These are phyloP conservation scores for Apamea anceps DNA, from an alignment of 2,888 invertebrate species.

Conservation along the genomic window DNA sequence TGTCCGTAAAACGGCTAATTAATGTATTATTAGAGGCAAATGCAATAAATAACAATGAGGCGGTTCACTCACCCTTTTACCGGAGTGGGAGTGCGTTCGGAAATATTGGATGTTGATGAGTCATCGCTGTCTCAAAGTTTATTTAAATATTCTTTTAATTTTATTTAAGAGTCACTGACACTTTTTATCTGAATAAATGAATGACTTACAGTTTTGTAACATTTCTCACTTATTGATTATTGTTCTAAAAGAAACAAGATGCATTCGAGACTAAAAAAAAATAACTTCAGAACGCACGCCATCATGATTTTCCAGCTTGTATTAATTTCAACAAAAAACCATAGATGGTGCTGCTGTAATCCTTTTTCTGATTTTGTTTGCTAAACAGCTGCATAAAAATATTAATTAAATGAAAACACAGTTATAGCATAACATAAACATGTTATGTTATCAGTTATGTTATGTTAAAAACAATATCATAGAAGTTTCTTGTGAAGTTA, in stretches of 20 bases:
- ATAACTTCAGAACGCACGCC: slow-evolving; percentile 58
- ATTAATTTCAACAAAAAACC: background rate
- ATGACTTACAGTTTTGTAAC: background rate
- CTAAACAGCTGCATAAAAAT: background rate
- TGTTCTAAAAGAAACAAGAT: background rate
- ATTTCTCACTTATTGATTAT: background rate
- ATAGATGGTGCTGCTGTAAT: slow-evolving; percentile 54
- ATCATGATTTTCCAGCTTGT: slow-evolving; percentile 41
- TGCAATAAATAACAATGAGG: slow-evolving; percentile 90
- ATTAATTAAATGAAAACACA: background rate
- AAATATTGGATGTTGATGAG: slow-evolving; percentile 70
- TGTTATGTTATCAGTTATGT: background rate
- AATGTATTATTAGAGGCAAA: slow-evolving; percentile 88
- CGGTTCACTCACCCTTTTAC: slow-evolving; percentile 89
- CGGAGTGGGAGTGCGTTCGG: slow-evolving; percentile 74
- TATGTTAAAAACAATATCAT: slow-evolving; percentile 3
- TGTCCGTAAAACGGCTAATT: slow-evolving; percentile 88
- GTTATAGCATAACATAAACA: background rate
- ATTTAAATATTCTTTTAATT: slow-evolving; percentile 1
- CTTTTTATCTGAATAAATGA: rapidly evolving
- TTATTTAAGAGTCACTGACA: background rate
- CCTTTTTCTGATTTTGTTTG: background rate
- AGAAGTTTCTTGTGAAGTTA: background rate
- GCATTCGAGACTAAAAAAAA: background rate
- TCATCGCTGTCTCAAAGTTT: slow-evolving; percentile 65